Base-by-base conservation (phyloP, 2,113 vertebrate species). In the Sinocyclocheilus rhinocerous region DNA sequence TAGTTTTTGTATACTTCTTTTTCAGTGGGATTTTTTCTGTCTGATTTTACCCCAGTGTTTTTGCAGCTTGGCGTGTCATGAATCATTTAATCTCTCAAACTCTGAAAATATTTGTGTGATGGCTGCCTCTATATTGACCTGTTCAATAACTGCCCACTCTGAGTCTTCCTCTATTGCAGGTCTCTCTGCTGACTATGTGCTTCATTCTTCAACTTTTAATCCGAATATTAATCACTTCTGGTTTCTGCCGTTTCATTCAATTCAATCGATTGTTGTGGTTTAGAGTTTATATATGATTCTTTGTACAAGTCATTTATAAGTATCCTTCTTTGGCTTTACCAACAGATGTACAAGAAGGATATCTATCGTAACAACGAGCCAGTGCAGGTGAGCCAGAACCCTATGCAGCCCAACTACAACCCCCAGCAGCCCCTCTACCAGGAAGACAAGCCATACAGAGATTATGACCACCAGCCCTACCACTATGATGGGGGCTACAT, bases 301-400 rank as follows among this genome's bases (percentile, higher is more conserved):
- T 39, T 26, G 18, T 1, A 57, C 50, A 20, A 26, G 55, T 24
- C 63, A 55, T 33, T 45, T 16, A 11, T 61, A 7, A 39, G 75
- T 80, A 24, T 59, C 12, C 24, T 50, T n/a, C 52, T 89, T 67
- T 89, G 15, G 9, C 55, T 83, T 88, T 39, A 93, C 67, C 4
- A 75, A 18, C 93, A 98, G 98, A 96, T 96, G 7, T 97, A 96
- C 90, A 95, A 96, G 91, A 98, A 98, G 88, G 97, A 99, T 84
- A 95, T 95, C 0, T 97, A 97, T 84, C 81, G 91, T 72, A 90
- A 90, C 0, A 97, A 98, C 82, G 96, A 48, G 45, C 45, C 10
- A 10, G 45, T 45, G 45, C 45, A 95, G 80, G 94, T 92, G 12
- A 95, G 93, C 89, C 96, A 96, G 0, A 89, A 94, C 76, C 90